phyloP scores from a whole-genome alignment of 2,888 invertebrate genomes.

The Hedychridium roseum region DNA sequence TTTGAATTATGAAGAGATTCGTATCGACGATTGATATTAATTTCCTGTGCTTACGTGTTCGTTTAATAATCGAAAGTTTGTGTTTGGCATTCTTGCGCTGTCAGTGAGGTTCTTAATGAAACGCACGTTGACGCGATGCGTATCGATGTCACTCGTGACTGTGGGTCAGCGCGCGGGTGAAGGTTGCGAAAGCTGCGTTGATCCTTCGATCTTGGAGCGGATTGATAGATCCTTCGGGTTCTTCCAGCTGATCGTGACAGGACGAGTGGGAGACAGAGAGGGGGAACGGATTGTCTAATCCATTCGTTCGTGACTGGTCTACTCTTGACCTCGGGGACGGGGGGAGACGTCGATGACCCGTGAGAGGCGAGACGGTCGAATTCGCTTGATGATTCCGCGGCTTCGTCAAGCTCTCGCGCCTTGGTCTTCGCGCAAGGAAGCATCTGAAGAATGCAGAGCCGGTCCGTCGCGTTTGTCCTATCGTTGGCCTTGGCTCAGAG shows the following conservation, averaged over 20 bases:
- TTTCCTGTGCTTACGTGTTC: constrained; percentile 15
- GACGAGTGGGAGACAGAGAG: too few species aligned
- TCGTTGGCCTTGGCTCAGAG: too few species aligned
- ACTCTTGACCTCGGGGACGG: constrained; percentile 24
- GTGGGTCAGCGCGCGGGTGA: background rate
- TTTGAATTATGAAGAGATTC: constrained; percentile 13
- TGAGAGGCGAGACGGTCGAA: background rate
- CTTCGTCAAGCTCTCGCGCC: background rate
- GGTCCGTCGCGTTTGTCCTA: too few species aligned
- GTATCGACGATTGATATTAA: constrained; percentile 7
- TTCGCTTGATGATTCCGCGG: background rate
- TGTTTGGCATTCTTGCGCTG: too few species aligned
- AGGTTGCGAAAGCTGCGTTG: constrained; percentile 23
- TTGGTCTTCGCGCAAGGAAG: background rate
- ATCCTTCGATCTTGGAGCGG: too few species aligned
- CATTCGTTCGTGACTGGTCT: constrained; percentile 13
- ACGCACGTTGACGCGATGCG: constrained; percentile 1
- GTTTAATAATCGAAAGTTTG: constrained; percentile 4
- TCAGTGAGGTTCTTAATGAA: constrained; percentile 2
- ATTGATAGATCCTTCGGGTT: too few species aligned
- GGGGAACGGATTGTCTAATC: too few species aligned
- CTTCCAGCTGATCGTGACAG: too few species aligned
- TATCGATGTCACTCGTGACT: constrained; percentile 8
- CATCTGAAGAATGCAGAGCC: too few species aligned
- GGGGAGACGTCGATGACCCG: constrained; percentile 15